Evolutionary conservation across 2,888 invertebrate genomes (phyloP), one percentile per base, ranked within the genome.

Genomic region (Pseudococcus jackbeardsleyi): DNA sequence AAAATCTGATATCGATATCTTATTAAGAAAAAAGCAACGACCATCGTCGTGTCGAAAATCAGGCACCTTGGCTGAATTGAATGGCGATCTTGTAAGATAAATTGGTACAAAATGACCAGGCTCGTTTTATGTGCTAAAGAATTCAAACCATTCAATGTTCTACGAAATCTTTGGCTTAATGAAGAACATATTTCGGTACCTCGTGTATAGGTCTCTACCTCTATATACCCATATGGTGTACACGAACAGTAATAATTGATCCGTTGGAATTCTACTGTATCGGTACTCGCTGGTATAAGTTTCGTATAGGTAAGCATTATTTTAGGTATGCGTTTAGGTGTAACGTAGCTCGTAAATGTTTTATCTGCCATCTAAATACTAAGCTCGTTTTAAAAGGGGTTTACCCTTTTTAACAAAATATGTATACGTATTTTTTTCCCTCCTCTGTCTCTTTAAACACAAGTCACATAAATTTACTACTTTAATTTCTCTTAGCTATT

Each of bases 241-340:
- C 26, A 72, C 11, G 22, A 79, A 79, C 39, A 79, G n/a, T 79
- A 42, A 42, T 79, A 79, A 79, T 79, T 79, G 79, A 79, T 79
- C 79, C n/a, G 79, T 42, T 42, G 79, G 42, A 79, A 79, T 79
- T 42, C 42, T 33, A 79, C n/a, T 19, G 42, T 79, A 42, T 79
- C 79, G 79, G 79, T 79, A 79, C 79, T 22, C 68, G 68, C n/a
- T 42, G 42, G 1, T 79, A 42, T 42, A 42, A 79, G n/a, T 79
- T 79, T 79, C 26, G 42, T 22, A 42, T 42, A 79, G 79, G 79
- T 79, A 79, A 79, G 79, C 79, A 79, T 79, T 79, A 79, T 79
- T 79, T 79, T 33, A 42, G 42, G 39, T 39, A 72, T 42, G 42
- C 42, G 46, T 79, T 79, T 79, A 42, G 79, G 42, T 39, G 79